Conservation (phyloP, 2,888 invertebrate species). For the Stenodema calcarata region DNA sequence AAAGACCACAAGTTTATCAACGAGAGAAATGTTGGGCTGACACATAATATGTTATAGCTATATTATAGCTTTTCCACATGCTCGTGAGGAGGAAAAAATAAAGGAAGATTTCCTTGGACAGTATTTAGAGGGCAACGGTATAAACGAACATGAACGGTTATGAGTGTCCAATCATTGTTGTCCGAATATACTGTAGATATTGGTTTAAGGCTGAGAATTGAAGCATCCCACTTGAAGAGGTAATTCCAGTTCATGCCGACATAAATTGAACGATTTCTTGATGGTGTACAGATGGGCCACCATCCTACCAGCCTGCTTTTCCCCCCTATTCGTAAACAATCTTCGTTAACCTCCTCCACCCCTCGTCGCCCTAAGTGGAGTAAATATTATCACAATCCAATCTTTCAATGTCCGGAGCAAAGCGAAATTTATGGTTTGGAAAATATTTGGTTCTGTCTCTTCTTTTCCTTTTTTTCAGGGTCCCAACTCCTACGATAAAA, state of each 20-base stretch:
- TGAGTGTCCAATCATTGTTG: too few species aligned
- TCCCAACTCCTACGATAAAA: conserved; percentile 16
- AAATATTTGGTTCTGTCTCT: conserved; percentile 44
- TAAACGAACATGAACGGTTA: too few species aligned
- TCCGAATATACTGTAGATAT: too few species aligned
- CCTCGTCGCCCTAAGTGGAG: conserved; percentile 1
- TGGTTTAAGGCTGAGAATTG: too few species aligned
- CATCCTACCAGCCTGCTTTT: neutral
- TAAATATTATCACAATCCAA: conserved; percentile 46
- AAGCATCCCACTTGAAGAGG: too few species aligned
- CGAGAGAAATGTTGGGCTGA: too few species aligned
- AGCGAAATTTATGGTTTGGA: conserved; percentile 43
- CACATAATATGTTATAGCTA: too few species aligned
- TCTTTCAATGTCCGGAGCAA: conserved; percentile 32
- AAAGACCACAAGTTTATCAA: too few species aligned
- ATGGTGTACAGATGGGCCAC: neutral
- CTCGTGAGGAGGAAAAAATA: too few species aligned
- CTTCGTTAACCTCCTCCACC: neutral
- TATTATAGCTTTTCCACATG: too few species aligned
- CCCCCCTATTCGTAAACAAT: conserved; percentile 36
- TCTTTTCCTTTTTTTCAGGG: neutral
- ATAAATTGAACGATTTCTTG: neutral
- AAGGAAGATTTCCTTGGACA: too few species aligned
- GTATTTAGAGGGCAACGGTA: too few species aligned
- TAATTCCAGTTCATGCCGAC: neutral